Conservation (phyloP, 2,888 invertebrate species). For the Dromius quadrimaculatus region DNA sequence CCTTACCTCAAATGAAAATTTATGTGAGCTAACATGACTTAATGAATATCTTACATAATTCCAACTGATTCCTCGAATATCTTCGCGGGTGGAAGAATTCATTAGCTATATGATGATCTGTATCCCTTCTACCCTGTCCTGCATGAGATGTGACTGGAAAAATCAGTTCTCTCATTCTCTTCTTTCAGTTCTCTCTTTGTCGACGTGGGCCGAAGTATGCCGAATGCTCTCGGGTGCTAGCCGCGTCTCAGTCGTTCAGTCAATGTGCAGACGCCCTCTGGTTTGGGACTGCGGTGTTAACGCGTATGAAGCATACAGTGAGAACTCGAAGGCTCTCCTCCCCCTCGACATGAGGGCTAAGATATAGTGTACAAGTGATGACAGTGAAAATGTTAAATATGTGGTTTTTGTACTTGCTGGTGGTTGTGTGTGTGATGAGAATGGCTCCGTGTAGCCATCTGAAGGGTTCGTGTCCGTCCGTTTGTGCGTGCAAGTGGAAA, state of each 20-base stretch:
- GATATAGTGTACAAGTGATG: background rate
- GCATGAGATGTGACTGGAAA: background rate
- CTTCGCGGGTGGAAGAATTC: background rate
- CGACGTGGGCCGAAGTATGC: slow-evolving; percentile 61
- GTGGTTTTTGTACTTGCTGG: slow-evolving; percentile 13
- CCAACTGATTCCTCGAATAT: background rate
- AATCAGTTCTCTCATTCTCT: background rate
- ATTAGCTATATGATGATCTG: background rate
- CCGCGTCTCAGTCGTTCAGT: slow-evolving; percentile 65
- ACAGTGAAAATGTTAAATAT: background rate
- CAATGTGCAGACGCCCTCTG: slow-evolving; percentile 64
- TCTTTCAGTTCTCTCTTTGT: background rate
- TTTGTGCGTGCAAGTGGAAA: slow-evolving; percentile 94
- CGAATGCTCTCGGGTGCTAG: slow-evolving; percentile 71
- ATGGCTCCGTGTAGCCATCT: background rate
- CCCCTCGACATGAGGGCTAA: background rate
- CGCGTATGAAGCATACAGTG: slow-evolving; percentile 60
- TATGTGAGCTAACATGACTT: too few species aligned
- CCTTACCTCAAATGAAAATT: too few species aligned
- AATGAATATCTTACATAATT: too few species aligned
- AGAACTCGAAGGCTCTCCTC: background rate
- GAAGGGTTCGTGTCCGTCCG: slow-evolving; percentile 75
- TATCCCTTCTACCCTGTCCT: too few species aligned
- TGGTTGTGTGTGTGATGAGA: background rate
- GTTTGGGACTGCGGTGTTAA: slow-evolving; percentile 67